Evolutionary conservation across 2,888 invertebrate genomes (phyloP).

Genomic region (Micropterix aruncella): DNA sequence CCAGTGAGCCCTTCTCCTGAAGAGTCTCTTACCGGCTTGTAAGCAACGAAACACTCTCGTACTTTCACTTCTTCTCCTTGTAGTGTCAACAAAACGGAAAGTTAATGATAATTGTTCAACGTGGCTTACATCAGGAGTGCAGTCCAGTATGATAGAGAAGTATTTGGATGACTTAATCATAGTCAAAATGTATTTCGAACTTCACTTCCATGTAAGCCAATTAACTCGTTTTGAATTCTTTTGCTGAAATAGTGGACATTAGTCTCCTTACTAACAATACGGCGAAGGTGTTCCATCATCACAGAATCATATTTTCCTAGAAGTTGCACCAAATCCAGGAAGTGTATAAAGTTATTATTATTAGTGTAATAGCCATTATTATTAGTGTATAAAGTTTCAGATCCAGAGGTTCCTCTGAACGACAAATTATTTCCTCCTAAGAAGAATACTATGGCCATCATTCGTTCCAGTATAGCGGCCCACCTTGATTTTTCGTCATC

Average conservation of each 20-base stretch:
- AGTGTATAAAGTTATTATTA: too few species aligned
- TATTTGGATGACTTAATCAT: slow-evolving; percentile 10
- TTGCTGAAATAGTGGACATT: slow-evolving; percentile 7
- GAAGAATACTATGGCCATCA: slow-evolving; percentile 9
- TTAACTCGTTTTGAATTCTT: too few species aligned
- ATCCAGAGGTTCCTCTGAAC: slow-evolving; percentile 10
- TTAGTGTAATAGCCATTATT: slow-evolving; percentile 12
- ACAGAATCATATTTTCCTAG: too few species aligned
- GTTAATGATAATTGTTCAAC: slow-evolving; percentile 9
- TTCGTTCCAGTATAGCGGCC: too few species aligned
- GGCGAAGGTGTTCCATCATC: slow-evolving; percentile 8
- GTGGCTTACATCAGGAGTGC: slow-evolving; percentile 10
- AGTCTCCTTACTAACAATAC: slow-evolving; percentile 7
- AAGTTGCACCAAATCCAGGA: slow-evolving; percentile 11
- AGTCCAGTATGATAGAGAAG: slow-evolving; percentile 10
- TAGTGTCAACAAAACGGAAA: too few species aligned
- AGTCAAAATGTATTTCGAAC: slow-evolving; percentile 7
- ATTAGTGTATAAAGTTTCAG: too few species aligned
- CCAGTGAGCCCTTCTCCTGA: slow-evolving; percentile 9
- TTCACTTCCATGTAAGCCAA: slow-evolving; percentile 8
- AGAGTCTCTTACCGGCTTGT: slow-evolving; percentile 6
- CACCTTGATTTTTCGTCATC: slow-evolving; percentile 4
- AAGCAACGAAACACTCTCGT: slow-evolving; percentile 8
- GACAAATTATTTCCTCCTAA: slow-evolving; percentile 10
- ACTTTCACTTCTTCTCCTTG: slow-evolving; percentile 8